Conservation (phyloP, 1,140 invertebrate species). For the Pseudomyrmex cubaensis region DNA sequence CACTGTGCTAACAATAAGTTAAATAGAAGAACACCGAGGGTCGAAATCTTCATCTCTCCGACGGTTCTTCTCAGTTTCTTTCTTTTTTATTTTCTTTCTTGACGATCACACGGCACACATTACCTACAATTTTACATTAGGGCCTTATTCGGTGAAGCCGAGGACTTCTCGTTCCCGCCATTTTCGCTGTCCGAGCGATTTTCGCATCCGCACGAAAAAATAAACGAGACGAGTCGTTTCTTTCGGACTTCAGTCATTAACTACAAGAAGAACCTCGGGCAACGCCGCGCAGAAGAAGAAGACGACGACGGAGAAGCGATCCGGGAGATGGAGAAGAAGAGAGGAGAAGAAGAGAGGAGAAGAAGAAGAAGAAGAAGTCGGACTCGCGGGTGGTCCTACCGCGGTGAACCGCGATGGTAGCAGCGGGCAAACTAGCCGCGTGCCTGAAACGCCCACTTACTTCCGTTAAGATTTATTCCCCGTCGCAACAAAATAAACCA, state of each 20-base stretch:
- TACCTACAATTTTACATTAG: neutral
- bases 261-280: slow-evolving; percentile 58
- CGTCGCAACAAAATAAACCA: slow-evolving; percentile 53
- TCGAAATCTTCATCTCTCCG: too few relatives aligned
- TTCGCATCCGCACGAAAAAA: slow-evolving; percentile 69
- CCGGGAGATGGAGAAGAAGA: slow-evolving; percentile 18
- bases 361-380: slow-evolving; percentile 46
- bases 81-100: neutral
- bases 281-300: slow-evolving; percentile 44
- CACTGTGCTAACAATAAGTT: too few relatives aligned
- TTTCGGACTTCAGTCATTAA: slow-evolving; percentile 60
- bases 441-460: slow-evolving; percentile 58
- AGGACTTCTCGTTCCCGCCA: slow-evolving; percentile 20
- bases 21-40: too few relatives aligned
- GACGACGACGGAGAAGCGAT: slow-evolving; percentile 25
- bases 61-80: neutral
- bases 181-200: slow-evolving; percentile 61
- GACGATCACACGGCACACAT: neutral
- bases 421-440: slow-evolving; percentile 60
- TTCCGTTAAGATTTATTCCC: slow-evolving; percentile 55
- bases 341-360: slow-evolving; percentile 24
- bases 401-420: slow-evolving; percentile 56
- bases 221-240: slow-evolving; percentile 55
- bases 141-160: neutral
- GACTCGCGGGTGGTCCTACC: slow-evolving; percentile 69